A percentile compares a stretch with the other conserved stretches of the same genome.
phyloP scores from a whole-genome alignment of 1,140 invertebrate species.

The Drosophila burlai region DNA sequence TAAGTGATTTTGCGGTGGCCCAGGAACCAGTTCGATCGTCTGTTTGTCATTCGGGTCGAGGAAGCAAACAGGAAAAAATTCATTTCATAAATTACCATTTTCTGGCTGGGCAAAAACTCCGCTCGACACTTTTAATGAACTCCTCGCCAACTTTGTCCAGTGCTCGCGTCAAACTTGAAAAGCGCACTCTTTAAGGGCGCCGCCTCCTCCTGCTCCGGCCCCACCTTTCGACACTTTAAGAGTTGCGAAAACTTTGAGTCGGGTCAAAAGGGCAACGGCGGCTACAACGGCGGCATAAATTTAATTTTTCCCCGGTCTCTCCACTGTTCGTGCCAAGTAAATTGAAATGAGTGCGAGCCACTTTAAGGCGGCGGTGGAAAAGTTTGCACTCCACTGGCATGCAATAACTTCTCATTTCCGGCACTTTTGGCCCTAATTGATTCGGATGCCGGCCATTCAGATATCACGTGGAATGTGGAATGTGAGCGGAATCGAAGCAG shows the following conservation, averaged over 20 bases:
- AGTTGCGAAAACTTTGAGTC: conserved; percentile 54
- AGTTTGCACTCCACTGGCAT: conserved; percentile 46
- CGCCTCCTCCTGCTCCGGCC: not conserved
- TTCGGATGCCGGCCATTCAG: conserved; percentile 32
- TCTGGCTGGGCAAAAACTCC: conserved; percentile 15
- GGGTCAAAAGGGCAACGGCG: conserved; percentile 40
- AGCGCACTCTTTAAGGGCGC: conserved; percentile 17
- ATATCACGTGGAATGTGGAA: not conserved
- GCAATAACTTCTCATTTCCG: conserved; percentile 77
- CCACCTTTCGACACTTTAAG: conserved; percentile 57
- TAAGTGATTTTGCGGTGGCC: conserved; percentile 42
- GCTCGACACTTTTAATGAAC: conserved; percentile 47
- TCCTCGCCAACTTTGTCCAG: conserved; percentile 32
- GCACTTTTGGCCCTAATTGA: conserved; percentile 63
- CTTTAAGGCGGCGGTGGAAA: conserved; percentile 58
- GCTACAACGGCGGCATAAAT: conserved; percentile 46
- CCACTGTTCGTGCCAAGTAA: conserved; percentile 51
- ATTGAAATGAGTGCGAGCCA: conserved; percentile 71
- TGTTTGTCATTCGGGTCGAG: conserved; percentile 29
- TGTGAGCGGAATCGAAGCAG: conserved; percentile 6
- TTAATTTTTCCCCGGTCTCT: conserved; percentile 44
- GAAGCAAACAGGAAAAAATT: conserved; percentile 5
- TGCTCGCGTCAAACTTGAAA: conserved; percentile 19
- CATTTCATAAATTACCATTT: conserved; percentile 54
- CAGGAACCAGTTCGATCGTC: conserved; percentile 38